These are phyloP conservation scores for Isichthys henryi DNA, from an alignment of 2,113 vertebrate genomes.

Conservation along the genomic window DNA sequence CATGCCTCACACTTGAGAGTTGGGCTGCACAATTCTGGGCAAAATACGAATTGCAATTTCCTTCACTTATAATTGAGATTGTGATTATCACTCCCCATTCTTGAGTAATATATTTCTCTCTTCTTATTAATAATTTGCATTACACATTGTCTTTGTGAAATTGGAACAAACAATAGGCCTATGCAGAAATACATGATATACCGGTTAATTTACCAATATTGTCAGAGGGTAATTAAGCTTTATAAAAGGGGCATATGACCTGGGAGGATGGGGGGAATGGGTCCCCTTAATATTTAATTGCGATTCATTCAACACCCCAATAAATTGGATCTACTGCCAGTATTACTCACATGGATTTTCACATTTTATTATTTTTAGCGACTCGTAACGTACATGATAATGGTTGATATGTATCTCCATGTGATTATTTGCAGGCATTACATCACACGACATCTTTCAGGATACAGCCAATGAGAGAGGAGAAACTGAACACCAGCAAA, in stretches of 20 bases:
- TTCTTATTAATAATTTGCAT: neutral
- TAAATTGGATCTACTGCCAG: neutral
- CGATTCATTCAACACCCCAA: too few species aligned
- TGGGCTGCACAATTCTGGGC: neutral
- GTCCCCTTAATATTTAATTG: too few species aligned
- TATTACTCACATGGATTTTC: neutral
- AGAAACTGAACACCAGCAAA: neutral
- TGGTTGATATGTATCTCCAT: neutral
- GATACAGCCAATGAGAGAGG: neutral
- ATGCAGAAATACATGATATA: neutral
- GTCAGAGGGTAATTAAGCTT: neutral
- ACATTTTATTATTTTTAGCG: neutral
- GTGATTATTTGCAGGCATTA: neutral
- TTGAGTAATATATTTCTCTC: neutral
- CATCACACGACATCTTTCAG: neutral
- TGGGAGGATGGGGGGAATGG: neutral
- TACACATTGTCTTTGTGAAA: neutral
- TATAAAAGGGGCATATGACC: neutral
- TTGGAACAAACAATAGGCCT: neutral
- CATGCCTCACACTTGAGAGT: neutral
- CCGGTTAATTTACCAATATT: neutral
- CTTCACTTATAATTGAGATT: neutral
- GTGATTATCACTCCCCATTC: neutral
- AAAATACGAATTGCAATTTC: neutral
- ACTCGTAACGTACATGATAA: neutral